Percentiles rank a stretch among this genome's conserved stretches.
Evolutionary conservation across 2,797 vertebrate genomes (phyloP).

Genomic region (Melanogrammus aeglefinus): DNA sequence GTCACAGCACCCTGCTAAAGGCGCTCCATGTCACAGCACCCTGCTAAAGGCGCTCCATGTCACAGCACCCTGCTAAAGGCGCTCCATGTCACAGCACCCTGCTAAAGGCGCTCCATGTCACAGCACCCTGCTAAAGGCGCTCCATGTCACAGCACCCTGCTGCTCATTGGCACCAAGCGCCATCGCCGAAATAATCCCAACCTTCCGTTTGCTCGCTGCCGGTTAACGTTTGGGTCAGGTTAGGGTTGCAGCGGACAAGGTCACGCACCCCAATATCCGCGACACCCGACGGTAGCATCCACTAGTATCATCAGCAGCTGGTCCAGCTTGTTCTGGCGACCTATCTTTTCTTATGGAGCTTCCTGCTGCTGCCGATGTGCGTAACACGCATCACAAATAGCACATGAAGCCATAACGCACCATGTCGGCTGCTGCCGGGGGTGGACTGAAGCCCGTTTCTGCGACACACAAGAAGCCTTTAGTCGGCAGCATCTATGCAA

Average conservation of each 20-base stretch:
- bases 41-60: neutral
- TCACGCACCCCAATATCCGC: neutral
- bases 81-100: neutral
- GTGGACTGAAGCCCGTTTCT: conserved; percentile 18
- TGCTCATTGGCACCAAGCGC: neutral
- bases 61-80: neutral
- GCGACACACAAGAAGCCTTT: conserved; percentile 28
- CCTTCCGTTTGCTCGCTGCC: neutral
- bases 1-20: neutral
- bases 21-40: neutral
- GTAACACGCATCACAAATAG: conserved; percentile 26
- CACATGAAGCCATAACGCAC: conserved; percentile 21
- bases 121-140: neutral
- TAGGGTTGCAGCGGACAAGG: neutral
- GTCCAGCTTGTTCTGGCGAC: neutral
- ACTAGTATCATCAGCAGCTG: neutral
- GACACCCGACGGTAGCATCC: neutral
- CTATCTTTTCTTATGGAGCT: neutral
- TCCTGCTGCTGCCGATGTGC: conserved; percentile 24
- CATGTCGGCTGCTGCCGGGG: conserved; percentile 17
- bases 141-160: neutral
- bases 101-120: neutral
- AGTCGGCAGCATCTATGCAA: conserved; percentile 2
- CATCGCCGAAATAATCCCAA: neutral
- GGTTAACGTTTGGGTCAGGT: neutral